A percentile compares a stretch with the other conserved stretches of the same genome.
These are phyloP conservation scores for Cassiopea andromeda DNA, from an alignment of 30 jellyfish, hydroid and myxozoan species.

Conservation along the genomic window DNA sequence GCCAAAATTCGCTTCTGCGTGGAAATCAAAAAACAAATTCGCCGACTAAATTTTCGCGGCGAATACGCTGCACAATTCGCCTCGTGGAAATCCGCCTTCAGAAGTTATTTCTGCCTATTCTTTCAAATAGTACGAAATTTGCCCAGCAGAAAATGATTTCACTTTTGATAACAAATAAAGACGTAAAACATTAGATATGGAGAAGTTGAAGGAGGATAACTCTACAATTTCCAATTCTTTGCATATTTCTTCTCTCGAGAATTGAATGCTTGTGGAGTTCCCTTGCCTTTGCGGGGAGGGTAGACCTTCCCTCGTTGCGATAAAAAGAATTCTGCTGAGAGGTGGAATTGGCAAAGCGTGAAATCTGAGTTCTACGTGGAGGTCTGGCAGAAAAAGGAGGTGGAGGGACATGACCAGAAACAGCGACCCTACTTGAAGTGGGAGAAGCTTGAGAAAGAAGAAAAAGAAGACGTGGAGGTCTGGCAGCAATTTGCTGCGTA, in stretches of 20 bases:
- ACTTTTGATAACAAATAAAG: slow-evolving; percentile 2
- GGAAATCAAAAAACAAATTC: no score
- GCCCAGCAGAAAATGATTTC: slow-evolving; percentile 23
- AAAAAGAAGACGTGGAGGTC: not conserved
- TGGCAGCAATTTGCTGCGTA: not conserved
- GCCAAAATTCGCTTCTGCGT: no score
- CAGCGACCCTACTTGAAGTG: no score
- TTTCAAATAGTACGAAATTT: not conserved
- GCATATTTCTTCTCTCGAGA: slow-evolving; percentile 17
- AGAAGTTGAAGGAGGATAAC: not conserved
- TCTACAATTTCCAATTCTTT: slow-evolving; percentile 12
- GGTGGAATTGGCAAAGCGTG: slow-evolving; percentile 11
- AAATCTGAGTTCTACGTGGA: not conserved
- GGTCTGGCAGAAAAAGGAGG: not conserved
- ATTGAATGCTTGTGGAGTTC: not conserved
- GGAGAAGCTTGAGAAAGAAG: no score
- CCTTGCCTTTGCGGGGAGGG: not conserved
- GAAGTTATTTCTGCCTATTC: slow-evolving; percentile 27
- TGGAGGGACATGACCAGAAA: no score
- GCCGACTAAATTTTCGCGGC: no score
- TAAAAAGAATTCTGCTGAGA: slow-evolving; percentile 32
- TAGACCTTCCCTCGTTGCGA: slow-evolving; percentile 38
- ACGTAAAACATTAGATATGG: not conserved
- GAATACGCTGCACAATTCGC: no score
- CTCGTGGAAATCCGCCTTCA: no score